Evolutionary conservation across 2,797 vertebrate genomes (phyloP).

Genomic region (Orestias chungarensis): DNA sequence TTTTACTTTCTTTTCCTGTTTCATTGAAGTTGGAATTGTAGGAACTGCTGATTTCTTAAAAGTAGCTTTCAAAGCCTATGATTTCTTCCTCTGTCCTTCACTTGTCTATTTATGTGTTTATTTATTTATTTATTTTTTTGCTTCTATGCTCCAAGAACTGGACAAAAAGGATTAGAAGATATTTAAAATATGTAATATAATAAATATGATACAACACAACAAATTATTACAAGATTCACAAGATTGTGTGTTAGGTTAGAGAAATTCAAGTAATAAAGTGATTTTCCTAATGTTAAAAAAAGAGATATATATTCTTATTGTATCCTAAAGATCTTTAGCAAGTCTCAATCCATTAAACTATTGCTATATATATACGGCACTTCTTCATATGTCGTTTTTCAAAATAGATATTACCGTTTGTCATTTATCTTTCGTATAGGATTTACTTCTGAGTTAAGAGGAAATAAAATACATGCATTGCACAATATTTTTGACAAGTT

Average conservation of each 20-base stretch:
- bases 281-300: not conserved
- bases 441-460: not conserved
- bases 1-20: too few species aligned
- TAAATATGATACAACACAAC: too few species aligned
- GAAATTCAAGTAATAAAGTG: not conserved
- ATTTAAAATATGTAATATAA: conserved; percentile 4
- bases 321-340: not conserved
- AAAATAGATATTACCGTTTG: not conserved
- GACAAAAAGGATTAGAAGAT: not conserved
- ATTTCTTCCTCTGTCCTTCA: not conserved
- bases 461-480: not conserved
- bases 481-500: not conserved
- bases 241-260: not conserved
- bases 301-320: not conserved
- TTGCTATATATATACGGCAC: too few species aligned
- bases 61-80: not conserved
- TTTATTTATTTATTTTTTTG: too few species aligned
- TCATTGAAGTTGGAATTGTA: not conserved
- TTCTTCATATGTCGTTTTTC: not conserved
- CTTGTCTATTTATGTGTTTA: too few species aligned
- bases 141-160: not conserved
- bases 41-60: not conserved
- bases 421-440: not conserved
- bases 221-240: too few species aligned
- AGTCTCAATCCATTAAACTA: not conserved